Base-by-base conservation (phyloP, 2,888 invertebrate genomes). In the Deroplatys truncata region DNA sequence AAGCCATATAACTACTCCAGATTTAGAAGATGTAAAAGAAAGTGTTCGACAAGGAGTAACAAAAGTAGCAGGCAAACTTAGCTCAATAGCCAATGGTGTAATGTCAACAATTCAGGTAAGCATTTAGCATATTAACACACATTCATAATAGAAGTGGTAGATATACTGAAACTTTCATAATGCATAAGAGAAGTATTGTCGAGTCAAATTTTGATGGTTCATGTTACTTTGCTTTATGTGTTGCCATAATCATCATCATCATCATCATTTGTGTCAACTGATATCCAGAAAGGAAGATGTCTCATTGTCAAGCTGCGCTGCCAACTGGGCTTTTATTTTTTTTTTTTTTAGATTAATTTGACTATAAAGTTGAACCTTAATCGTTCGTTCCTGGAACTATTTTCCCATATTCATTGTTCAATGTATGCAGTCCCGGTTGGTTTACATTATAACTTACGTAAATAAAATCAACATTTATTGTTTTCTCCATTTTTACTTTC, bases 21-120 rank as follows among this genome's bases (percentile, higher is more conserved):
- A 99, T 93, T 95, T 99, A 90, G 98, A 99, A 91, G 99, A 99
- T 92, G 98, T 99, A 83, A 98, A 98, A 93, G 99, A 99, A 94
- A 98, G 98, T 91, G 98, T 99, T 82, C 97, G 98, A 92, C 98
- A 98, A 93, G 99, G 99, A 90, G 99, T 99, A 89, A 98, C 98
- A 91, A 98, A 98, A 94, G 99, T 99, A 91, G 99, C 99, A 88
- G 99, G 98, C n/a, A 97, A 97, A 92, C 94, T 99, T 91, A 99
- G 99, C 92, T 98, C 97, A 91, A 94, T 99, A 91, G 99, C 99
- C 91, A 98, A 97, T 94, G 98, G 98, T 92, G 97, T 99, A 29
- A 98, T 99, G 95, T 96, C 97, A 91, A 98, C 98, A 91, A 95
- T 99, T 93, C 99, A 99, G 95, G 99, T 96, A 92, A 93, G 89